phyloP scores from a whole-genome alignment of 2,888 invertebrate genomes.

The Trichogramma dendrolimi region DNA sequence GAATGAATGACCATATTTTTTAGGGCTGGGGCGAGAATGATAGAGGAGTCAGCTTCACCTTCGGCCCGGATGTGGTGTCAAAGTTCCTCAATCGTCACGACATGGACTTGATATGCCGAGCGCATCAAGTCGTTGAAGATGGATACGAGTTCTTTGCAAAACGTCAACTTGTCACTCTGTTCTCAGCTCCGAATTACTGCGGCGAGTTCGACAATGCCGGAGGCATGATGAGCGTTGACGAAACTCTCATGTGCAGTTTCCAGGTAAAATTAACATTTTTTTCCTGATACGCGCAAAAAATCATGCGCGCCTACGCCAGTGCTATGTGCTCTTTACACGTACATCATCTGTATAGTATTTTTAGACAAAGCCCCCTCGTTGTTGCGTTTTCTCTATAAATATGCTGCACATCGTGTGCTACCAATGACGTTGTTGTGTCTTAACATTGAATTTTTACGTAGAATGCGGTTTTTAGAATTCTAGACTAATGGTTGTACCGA shows the following conservation, averaged over 20 bases:
- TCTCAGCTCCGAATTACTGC: slow-evolving; percentile 97
- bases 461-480: too few relatives aligned
- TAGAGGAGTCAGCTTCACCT: slow-evolving; percentile 96
- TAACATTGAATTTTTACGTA: too few relatives aligned
- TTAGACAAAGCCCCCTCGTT: too few relatives aligned
- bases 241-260: slow-evolving; percentile 98
- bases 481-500: too few relatives aligned
- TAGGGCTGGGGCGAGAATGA: slow-evolving; percentile 96
- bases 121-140: slow-evolving; percentile 96
- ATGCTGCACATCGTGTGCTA: too few relatives aligned
- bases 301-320: too few relatives aligned
- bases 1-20: not conserved
- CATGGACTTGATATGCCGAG: slow-evolving; percentile 93
- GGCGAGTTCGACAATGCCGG: slow-evolving; percentile 99
- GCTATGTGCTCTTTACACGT: too few relatives aligned
- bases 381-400: too few relatives aligned
- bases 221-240: slow-evolving; percentile 99
- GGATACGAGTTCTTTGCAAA: slow-evolving; percentile 99
- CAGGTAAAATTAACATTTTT: slow-evolving; percentile 63
- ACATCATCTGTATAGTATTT: too few relatives aligned
- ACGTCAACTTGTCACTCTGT: slow-evolving; percentile 93
- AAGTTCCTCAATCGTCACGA: slow-evolving; percentile 96
- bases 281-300: too few relatives aligned
- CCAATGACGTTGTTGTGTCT: too few relatives aligned
- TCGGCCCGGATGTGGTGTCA: slow-evolving; percentile 94